Evolutionary conservation across 2,888 invertebrate genomes (phyloP).

Genomic region (Ophonus ardosiacus): DNA sequence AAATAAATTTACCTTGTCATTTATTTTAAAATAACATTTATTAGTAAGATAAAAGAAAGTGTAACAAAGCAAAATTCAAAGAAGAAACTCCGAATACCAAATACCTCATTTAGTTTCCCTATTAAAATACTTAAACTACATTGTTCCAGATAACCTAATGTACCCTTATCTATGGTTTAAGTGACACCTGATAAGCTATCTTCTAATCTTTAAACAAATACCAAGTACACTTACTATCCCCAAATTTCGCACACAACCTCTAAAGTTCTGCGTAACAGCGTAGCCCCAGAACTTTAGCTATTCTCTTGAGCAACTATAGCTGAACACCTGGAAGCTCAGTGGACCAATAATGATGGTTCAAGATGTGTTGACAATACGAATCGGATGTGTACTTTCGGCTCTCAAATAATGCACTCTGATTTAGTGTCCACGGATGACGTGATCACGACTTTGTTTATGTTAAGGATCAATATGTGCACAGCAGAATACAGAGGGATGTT

Average conservation of each 20-base stretch:
- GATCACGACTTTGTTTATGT: constrained; percentile 61
- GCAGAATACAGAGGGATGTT: constrained; percentile 6
- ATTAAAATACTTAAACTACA: too few species aligned
- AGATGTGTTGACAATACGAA: constrained; percentile 71
- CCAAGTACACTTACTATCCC: too few species aligned
- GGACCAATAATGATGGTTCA: constrained; percentile 65
- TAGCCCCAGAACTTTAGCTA: background rate
- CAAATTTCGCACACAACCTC: too few species aligned
- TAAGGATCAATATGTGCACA: constrained; percentile 57
- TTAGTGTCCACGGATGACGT: constrained; percentile 63
- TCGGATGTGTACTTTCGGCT: constrained; percentile 63
- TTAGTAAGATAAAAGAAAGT: too few species aligned
- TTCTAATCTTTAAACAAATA: background rate
- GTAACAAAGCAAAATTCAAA: too few species aligned
- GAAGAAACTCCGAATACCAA: too few species aligned
- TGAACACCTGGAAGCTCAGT: constrained; percentile 71
- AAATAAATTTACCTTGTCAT: too few species aligned
- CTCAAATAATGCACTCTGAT: constrained; percentile 60
- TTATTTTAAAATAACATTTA: too few species aligned
- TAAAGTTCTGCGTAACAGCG: background rate
- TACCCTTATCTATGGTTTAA: too few species aligned
- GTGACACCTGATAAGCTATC: background rate
- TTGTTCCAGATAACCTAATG: too few species aligned
- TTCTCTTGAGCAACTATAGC: constrained; percentile 23
- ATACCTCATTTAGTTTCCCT: too few species aligned